Evolutionary conservation across 53 echinoderm and acorn worm species (phyloP).

Genomic region (Arbacia lixula): DNA sequence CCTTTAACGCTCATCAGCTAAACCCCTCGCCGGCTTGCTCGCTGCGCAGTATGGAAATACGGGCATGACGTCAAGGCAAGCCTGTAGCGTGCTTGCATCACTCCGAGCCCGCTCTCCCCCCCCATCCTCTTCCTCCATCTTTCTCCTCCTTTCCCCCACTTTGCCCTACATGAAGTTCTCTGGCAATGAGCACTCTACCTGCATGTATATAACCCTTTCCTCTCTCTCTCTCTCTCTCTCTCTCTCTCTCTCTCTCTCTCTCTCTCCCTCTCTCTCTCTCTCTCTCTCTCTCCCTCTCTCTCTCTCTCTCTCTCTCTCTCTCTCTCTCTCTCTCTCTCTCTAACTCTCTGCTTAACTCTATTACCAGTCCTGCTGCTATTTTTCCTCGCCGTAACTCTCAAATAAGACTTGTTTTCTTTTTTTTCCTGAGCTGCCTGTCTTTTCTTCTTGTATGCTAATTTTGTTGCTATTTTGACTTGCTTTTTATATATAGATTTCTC

Average conservation of each 20-base stretch:
- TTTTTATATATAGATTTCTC: no score
- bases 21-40: not conserved
- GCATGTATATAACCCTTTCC: no score
- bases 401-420: no score
- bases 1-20: constrained; percentile 13
- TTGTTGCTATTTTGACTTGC: no score
- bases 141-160: constrained; percentile 24
- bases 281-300: not conserved
- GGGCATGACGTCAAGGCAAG: constrained; percentile 48
- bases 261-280: not conserved
- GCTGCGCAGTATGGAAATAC: constrained; percentile 31
- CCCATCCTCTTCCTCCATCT: constrained; percentile 22
- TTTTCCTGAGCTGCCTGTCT: no score
- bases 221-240: not conserved
- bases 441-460: no score
- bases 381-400: not conserved
- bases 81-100: constrained; percentile 46
- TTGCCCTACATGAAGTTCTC: no score
- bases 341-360: not conserved
- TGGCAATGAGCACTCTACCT: no score
- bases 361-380: no score
- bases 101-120: not conserved
- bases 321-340: not conserved
- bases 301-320: not conserved
- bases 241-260: not conserved